Evolutionary conservation across 2,113 vertebrate species (phyloP).

Genomic region (Tretioscincus oriximinensis): DNA sequence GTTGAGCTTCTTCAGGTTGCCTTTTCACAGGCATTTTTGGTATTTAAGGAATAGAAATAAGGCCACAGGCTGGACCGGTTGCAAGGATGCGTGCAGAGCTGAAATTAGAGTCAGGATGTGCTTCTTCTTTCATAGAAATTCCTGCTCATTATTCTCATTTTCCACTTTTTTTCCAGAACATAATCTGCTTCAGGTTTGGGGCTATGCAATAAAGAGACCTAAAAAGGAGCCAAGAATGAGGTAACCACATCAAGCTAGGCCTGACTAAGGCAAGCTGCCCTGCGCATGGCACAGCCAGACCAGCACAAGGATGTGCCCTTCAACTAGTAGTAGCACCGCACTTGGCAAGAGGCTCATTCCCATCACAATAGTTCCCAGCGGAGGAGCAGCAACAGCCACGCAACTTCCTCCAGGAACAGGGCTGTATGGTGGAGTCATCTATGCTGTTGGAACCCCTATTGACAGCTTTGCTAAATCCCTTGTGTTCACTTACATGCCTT

Average conservation of each 20-base stretch:
- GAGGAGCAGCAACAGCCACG: not conserved
- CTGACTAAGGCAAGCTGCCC: slow-evolving; percentile 35
- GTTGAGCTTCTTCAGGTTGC: no score
- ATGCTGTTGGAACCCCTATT: not conserved
- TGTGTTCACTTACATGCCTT: not conserved
- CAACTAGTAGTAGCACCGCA: not conserved
- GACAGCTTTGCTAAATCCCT: slow-evolving; percentile 5
- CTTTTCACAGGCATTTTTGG: no score
- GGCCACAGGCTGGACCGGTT: not conserved
- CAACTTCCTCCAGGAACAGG: not conserved
- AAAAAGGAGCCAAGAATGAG: not conserved
- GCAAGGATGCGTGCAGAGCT: not conserved
- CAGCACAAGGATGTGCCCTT: not conserved
- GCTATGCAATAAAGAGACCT: not conserved
- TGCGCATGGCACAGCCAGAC: slow-evolving; percentile 51
- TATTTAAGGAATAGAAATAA: not conserved
- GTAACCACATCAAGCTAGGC: not conserved
- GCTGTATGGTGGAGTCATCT: not conserved
- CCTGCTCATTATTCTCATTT: not conserved
- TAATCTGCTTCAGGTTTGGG: slow-evolving; percentile 17
- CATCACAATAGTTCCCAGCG: slow-evolving; percentile 45
- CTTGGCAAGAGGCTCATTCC: slow-evolving; percentile 48
- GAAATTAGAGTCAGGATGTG: not conserved
- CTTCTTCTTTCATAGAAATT: not conserved
- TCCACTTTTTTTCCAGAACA: slow-evolving; percentile 35